Conservation (phyloP, 2,888 invertebrate genomes). For the Andrena flavipes region DNA sequence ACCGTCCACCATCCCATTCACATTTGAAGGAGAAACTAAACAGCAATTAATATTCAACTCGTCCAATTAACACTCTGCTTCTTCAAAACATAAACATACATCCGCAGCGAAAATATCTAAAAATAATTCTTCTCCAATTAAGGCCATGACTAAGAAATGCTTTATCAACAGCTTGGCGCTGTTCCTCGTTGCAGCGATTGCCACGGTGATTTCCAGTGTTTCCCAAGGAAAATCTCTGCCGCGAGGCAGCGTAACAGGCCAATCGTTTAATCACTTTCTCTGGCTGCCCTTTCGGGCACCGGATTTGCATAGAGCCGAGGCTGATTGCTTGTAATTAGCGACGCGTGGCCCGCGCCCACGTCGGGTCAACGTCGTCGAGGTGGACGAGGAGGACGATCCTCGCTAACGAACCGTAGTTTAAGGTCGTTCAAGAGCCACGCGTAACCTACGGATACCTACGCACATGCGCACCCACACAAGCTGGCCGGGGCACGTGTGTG, state of each 20-base stretch:
- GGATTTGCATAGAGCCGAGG: slow-evolving; percentile 79
- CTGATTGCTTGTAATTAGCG: slow-evolving; percentile 83
- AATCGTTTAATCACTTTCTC: slow-evolving; percentile 79
- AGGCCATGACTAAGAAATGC: not conserved
- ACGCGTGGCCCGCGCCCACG: slow-evolving; percentile 82
- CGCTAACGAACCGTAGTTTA: slow-evolving; percentile 68
- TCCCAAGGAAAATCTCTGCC: slow-evolving; percentile 5
- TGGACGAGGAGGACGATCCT: slow-evolving; percentile 59
- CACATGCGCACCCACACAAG: slow-evolving; percentile 57
- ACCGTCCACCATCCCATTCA: not conserved
- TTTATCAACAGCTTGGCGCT: not conserved
- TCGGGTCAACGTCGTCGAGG: slow-evolving; percentile 73
- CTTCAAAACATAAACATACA: not conserved
- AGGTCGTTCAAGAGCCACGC: slow-evolving; percentile 63
- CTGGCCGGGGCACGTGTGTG: slow-evolving; percentile 4
- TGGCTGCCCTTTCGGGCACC: slow-evolving; percentile 74
- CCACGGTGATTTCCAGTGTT: not conserved
- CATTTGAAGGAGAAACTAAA: not conserved
- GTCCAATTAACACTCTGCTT: not conserved
- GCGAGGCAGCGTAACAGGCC: slow-evolving; percentile 69
- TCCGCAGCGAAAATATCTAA: not conserved
- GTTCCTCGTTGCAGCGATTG: not conserved
- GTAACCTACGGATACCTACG: slow-evolving; percentile 61
- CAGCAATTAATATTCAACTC: not conserved
- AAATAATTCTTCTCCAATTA: not conserved